Evolutionary conservation across 2,888 invertebrate species (phyloP).

Genomic region (Phlogophora meticulosa): DNA sequence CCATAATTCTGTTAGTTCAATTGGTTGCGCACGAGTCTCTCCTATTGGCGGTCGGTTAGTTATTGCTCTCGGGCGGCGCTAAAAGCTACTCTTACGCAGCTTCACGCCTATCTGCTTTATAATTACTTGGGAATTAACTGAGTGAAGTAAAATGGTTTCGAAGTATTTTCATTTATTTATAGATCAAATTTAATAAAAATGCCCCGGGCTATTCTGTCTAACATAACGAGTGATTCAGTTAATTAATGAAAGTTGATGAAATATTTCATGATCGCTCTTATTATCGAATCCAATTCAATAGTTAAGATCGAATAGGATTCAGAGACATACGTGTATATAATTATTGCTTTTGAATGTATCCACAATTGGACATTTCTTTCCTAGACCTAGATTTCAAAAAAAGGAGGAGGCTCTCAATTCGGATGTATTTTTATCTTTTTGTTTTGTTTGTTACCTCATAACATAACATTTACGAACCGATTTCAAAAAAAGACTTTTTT

Average conservation of each 20-base stretch:
- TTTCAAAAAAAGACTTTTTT: too few species aligned
- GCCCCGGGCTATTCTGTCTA: not conserved
- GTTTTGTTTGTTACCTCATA: too few species aligned
- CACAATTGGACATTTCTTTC: too few species aligned
- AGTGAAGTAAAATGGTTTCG: constrained; percentile 47
- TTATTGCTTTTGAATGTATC: too few species aligned
- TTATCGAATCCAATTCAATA: too few species aligned
- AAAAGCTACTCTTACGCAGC: constrained; percentile 61
- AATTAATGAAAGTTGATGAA: constrained; percentile 8
- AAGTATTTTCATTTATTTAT: constrained; percentile 40
- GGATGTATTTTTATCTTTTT: too few species aligned
- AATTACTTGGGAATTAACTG: constrained; percentile 59
- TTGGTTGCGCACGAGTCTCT: constrained; percentile 55
- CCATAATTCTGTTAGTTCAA: constrained; percentile 50
- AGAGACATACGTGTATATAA: not conserved
- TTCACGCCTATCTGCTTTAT: constrained; percentile 63
- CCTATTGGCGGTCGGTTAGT: constrained; percentile 62
- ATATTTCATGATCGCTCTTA: constrained; percentile 3
- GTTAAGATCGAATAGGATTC: not conserved
- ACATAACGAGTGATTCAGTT: not conserved
- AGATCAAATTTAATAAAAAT: constrained; percentile 30
- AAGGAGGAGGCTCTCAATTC: too few species aligned
- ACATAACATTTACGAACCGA: too few species aligned
- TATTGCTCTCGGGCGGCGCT: constrained; percentile 67
- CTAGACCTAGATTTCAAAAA: too few species aligned